A percentile compares a stretch with the other conserved stretches of the same genome.
Conservation (phyloP, 2,797 vertebrate genomes). For the Allenopithecus nigroviridis region DNA sequence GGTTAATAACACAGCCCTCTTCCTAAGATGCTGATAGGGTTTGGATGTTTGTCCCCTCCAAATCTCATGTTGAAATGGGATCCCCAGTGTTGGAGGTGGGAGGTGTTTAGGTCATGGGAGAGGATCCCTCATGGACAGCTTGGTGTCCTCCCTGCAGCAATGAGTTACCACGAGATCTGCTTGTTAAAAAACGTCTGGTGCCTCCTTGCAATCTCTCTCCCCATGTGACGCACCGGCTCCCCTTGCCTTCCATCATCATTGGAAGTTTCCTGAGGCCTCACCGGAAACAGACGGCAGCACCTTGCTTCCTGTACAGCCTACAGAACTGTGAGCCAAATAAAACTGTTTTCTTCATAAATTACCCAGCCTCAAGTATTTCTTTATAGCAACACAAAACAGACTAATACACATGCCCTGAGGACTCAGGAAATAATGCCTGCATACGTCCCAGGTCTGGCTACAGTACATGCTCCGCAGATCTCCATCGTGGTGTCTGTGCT, state of each 20-base stretch:
- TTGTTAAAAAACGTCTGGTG: not conserved
- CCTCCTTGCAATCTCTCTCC: too few species aligned
- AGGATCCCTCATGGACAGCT: not conserved
- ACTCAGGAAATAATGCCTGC: not conserved
- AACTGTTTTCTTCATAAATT: not conserved
- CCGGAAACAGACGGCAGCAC: not conserved
- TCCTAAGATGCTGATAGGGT: not conserved
- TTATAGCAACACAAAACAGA: not conserved
- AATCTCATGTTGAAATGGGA: not conserved
- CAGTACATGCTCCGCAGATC: not conserved
- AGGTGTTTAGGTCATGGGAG: not conserved
- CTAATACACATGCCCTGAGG: not conserved
- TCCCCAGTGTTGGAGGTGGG: not conserved
- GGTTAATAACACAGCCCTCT: too few species aligned
- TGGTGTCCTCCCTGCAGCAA: not conserved
- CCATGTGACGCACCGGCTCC: not conserved
- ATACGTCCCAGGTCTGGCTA: not conserved
- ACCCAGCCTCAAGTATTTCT: not conserved
- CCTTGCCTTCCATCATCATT: not conserved
- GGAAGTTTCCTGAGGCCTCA: not conserved
- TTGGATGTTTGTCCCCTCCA: not conserved
- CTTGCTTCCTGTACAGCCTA: not conserved
- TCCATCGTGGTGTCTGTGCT: fast-evolving
- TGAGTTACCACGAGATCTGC: not conserved
- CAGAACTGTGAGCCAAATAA: not conserved